Percentiles rank a stretch among this genome's conserved stretches.
Evolutionary conservation across 1,140 invertebrate genomes (phyloP).

Genomic region (Drosophila prosaltans): DNA sequence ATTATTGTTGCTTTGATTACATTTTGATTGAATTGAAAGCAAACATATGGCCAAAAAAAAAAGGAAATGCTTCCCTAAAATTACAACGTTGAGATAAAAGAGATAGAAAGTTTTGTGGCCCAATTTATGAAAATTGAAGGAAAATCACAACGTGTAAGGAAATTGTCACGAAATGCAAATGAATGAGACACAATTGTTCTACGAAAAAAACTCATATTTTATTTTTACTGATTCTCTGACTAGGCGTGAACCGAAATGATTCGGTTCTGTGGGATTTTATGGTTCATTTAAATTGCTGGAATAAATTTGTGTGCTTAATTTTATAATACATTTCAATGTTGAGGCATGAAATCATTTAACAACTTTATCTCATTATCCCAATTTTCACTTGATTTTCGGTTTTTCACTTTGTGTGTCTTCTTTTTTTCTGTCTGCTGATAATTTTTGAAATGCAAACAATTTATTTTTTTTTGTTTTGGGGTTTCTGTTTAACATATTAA

Average conservation of each 20-base stretch:
- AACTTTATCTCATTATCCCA: constrained; percentile 4
- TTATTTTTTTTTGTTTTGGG: constrained; percentile 11
- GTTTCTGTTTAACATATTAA: constrained; percentile 47
- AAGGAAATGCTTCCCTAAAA: constrained; percentile 42
- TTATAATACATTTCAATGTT: constrained; percentile 27
- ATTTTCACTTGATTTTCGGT: not conserved
- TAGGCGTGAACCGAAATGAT: not conserved
- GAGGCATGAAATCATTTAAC: not conserved
- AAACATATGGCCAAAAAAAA: not conserved
- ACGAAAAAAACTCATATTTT: not conserved
- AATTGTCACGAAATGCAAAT: constrained; percentile 25
- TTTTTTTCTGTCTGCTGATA: constrained; percentile 1
- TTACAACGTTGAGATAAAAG: constrained; percentile 23
- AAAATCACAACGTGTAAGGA: constrained; percentile 49
- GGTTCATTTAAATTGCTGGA: constrained; percentile 12
- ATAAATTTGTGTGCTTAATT: constrained; percentile 18
- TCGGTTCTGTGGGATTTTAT: not conserved
- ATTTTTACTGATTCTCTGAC: not conserved
- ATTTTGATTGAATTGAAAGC: constrained; percentile 6
- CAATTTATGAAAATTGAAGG: constrained; percentile 29
- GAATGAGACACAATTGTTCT: constrained; percentile 1
- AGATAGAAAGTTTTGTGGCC: constrained; percentile 7
- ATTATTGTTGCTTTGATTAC: constrained; percentile 16
- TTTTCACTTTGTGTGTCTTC: not conserved
- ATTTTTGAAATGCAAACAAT: not conserved